Percentiles rank a stretch among this genome's conserved stretches.
These are phyloP conservation scores for Chrysotoxum bicinctum DNA, from an alignment of 2,888 invertebrate genomes.

Conservation along the genomic window DNA sequence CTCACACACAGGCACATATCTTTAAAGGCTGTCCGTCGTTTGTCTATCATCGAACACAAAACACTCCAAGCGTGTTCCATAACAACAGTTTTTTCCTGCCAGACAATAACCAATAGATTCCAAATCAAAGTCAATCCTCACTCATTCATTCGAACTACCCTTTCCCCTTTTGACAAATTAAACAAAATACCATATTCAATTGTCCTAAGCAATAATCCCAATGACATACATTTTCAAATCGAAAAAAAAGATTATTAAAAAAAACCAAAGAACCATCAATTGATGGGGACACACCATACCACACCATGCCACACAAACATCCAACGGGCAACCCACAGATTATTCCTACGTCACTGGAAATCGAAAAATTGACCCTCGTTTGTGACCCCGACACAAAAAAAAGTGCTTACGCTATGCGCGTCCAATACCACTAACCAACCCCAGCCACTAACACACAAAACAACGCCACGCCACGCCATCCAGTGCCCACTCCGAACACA, in stretches of 20 bases:
- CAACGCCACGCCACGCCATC: not conserved
- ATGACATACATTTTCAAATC: slow-evolving; percentile 68
- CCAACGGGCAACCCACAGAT: slow-evolving; percentile 63
- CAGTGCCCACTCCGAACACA: slow-evolving; percentile 22
- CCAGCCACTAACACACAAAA: slow-evolving; percentile 1
- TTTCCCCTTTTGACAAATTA: slow-evolving; percentile 55
- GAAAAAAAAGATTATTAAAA: slow-evolving; percentile 67
- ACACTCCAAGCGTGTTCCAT: not conserved
- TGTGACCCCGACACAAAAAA: slow-evolving; percentile 57
- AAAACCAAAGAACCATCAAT: slow-evolving; percentile 56
- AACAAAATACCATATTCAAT: slow-evolving; percentile 45
- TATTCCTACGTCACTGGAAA: slow-evolving; percentile 70
- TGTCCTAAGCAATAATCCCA: slow-evolving; percentile 71
- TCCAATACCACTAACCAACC: not conserved
- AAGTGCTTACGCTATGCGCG: slow-evolving; percentile 29
- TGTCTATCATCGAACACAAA: slow-evolving; percentile 22
- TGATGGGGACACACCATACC: slow-evolving; percentile 56
- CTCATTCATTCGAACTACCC: slow-evolving; percentile 13
- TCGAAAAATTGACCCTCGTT: slow-evolving; percentile 66
- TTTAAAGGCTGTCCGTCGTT: not conserved
- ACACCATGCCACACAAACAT: not conserved
- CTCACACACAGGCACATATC: not conserved
- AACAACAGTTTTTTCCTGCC: not conserved
- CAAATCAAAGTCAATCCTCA: slow-evolving; percentile 62
- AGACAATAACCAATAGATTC: slow-evolving; percentile 58